phyloP scores from a whole-genome alignment of 2,797 vertebrate species.

The Anguilla anguilla region DNA sequence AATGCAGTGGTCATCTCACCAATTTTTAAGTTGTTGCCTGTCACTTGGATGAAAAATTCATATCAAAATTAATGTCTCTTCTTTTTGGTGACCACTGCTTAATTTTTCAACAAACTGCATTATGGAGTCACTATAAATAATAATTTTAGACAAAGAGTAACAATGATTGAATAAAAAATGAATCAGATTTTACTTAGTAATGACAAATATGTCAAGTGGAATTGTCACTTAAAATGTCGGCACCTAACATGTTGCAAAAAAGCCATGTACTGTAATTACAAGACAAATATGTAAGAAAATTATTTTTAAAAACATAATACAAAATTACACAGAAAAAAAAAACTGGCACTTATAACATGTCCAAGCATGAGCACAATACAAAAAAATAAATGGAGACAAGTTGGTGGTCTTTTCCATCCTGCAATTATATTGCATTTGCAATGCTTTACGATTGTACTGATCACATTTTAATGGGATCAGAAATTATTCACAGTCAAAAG shows the following conservation, averaged over 20 bases:
- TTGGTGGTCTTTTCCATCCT: background rate
- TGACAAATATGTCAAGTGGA: background rate
- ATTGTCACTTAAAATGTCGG: background rate
- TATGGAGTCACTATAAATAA: background rate
- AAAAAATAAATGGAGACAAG: background rate
- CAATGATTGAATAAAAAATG: background rate
- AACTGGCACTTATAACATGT: background rate
- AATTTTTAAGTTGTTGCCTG: background rate
- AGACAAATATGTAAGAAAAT: background rate
- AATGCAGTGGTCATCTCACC: background rate
- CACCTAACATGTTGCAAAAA: background rate
- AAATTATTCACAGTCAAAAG: background rate
- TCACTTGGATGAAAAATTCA: background rate
- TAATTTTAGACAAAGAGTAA: background rate
- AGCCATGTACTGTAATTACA: background rate
- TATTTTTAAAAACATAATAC: background rate
- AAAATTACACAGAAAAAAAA: background rate
- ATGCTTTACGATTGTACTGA: background rate
- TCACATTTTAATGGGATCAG: background rate
- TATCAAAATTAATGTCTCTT: background rate
- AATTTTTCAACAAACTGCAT: background rate
- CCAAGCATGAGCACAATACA: background rate
- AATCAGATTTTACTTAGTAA: background rate
- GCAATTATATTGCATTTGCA: background rate
- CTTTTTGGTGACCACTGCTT: background rate